Evolutionary conservation across 2,797 vertebrate genomes (phyloP).

Genomic region (Tokudaia muenninki): DNA sequence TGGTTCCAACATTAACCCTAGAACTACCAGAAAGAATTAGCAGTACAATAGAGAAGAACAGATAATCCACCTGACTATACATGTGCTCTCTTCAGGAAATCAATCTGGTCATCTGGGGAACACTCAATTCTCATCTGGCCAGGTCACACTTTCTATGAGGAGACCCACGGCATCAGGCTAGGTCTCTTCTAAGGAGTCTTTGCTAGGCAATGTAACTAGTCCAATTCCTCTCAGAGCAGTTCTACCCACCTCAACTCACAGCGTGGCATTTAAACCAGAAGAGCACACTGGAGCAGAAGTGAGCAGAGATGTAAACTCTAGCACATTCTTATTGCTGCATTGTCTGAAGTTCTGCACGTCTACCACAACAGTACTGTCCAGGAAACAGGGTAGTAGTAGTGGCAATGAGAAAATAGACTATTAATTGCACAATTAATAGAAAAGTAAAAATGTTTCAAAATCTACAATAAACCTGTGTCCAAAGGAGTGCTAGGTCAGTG

Average conservation of each 20-base stretch:
- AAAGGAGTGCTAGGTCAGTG: slow-evolving; percentile 66
- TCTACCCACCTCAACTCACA: slow-evolving; percentile 56
- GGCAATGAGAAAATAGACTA: slow-evolving; percentile 74
- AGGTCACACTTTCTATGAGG: slow-evolving; percentile 55
- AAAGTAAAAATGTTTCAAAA: slow-evolving; percentile 83
- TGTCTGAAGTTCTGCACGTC: slow-evolving; percentile 75
- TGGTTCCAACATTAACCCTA: not conserved
- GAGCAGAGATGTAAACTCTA: slow-evolving; percentile 80
- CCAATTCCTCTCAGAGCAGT: slow-evolving; percentile 1
- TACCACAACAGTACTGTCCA: slow-evolving; percentile 53
- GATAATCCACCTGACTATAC: not conserved
- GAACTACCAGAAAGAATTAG: not conserved
- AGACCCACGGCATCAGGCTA: not conserved
- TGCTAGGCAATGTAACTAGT: not conserved
- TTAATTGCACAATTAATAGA: slow-evolving; percentile 81
- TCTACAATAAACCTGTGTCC: slow-evolving; percentile 79
- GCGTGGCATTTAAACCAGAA: slow-evolving; percentile 62
- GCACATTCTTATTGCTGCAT: slow-evolving; percentile 86
- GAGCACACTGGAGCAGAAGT: slow-evolving; percentile 68
- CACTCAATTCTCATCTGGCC: not conserved
- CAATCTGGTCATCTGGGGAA: slow-evolving; percentile 16
- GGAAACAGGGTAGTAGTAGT: slow-evolving; percentile 65
- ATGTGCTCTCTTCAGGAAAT: slow-evolving; percentile 30
- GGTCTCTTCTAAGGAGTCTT: not conserved
- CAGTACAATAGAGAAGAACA: not conserved